These are phyloP conservation scores for Sarcophaga peregrina DNA, from an alignment of 1,140 invertebrate species.

Conservation along the genomic window DNA sequence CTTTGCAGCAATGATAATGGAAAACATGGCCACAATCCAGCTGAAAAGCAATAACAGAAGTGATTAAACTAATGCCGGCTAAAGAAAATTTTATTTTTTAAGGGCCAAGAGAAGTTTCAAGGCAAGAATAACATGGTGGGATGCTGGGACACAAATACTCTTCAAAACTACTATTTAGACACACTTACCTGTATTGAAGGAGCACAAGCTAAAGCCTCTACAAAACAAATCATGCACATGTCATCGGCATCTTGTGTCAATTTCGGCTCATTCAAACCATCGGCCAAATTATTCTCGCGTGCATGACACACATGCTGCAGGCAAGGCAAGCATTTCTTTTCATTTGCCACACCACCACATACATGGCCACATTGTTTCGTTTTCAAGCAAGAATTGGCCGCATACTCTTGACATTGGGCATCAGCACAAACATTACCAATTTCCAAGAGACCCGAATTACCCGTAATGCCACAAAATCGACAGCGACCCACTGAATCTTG, in stretches of 20 bases:
- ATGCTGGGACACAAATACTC: neutral
- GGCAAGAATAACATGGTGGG: too few species aligned
- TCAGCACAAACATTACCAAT: conserved; percentile 95
- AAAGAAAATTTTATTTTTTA: neutral
- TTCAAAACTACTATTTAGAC: too few species aligned
- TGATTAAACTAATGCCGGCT: neutral
- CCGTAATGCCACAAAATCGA: conserved; percentile 90
- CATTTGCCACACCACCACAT: conserved; percentile 90
- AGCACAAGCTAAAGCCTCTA: conserved; percentile 92
- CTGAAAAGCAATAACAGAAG: conserved; percentile 67
- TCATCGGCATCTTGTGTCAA: conserved; percentile 96
- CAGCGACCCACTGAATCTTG: conserved; percentile 79
- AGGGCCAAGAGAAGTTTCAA: neutral
- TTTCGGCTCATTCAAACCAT: conserved; percentile 67
- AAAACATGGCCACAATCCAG: conserved; percentile 96
- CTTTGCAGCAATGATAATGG: conserved; percentile 91
- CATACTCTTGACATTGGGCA: conserved; percentile 92
- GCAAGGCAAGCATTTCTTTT: conserved; percentile 88
- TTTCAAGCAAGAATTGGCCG: conserved; percentile 85
- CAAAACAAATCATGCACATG: conserved; percentile 99
- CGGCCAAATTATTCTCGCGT: conserved; percentile 70
- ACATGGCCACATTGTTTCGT: conserved; percentile 89
- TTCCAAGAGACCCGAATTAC: conserved; percentile 85
- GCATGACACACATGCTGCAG: conserved; percentile 69
- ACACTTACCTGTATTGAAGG: conserved; percentile 86